Base-by-base conservation (phyloP, 2,113 vertebrate species). In the Motacilla alba region DNA sequence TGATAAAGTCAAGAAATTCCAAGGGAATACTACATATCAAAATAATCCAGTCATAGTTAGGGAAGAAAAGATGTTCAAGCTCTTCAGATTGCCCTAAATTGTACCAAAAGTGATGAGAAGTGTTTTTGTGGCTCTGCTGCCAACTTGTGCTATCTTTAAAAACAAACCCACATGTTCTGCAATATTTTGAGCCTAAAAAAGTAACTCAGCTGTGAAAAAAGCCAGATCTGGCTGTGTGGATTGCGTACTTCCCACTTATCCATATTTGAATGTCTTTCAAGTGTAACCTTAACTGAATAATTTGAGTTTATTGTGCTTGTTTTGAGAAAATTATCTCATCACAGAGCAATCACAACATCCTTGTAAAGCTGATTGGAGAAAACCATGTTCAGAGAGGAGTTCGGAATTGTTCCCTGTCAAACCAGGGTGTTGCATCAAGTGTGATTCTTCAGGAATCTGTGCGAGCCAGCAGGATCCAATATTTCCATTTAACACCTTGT, bases 101-200 rank as follows among this genome's bases (percentile, higher is more conserved):
- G 16, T 64, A 64, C 30, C 83, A 60, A 44, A 79, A 93, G 76
- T 52, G 76, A 33, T 47, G 46, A 89, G 90, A 91, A 70, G 44
- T 69, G 60, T 83, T 93, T 93, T 67, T 75, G 47, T 70, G 39
- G n/a, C 70, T 94, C 56, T 82, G 56, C 56, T 90, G 79, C 89
- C 86, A 95, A 63, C 62, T 94, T 0, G 21, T 50, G 62, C 66
- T 92, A 63, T 69, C 83, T 88, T 84, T 94, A 88, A 95, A 94
- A 92, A 84, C 78, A 94, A 94, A 88, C 62, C 47, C 92, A 94
- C 79, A 72, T 95, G 79, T 90, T 94, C 89, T 90, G 92, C 94
- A 85, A 85, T 83, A 59, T 94, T 94, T 94, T 85, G 55, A 53
- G 62, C 46, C 75, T 46, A 85, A 85, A 85, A 87, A 88, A 88